Conservation (phyloP, 2,113 vertebrate genomes). For the Mandrillus leucophaeus region DNA sequence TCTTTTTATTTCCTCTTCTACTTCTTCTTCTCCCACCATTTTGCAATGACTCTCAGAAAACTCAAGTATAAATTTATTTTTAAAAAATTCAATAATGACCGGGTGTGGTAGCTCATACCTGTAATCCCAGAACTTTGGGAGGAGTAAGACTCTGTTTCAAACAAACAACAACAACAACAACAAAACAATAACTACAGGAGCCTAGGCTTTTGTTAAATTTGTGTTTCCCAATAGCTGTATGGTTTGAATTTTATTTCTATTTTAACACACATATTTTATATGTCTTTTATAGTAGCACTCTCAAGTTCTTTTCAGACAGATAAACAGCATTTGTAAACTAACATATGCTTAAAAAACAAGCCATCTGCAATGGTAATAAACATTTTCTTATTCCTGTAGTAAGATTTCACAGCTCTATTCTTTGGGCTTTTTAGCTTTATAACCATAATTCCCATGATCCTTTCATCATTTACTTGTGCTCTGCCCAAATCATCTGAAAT, state of each 20-base stretch:
- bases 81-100: neutral
- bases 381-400: neutral
- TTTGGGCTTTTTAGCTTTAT: neutral
- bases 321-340: neutral
- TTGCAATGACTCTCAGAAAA: neutral
- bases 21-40: neutral
- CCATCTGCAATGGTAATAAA: neutral
- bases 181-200: neutral
- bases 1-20: neutral
- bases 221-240: neutral
- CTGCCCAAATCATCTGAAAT: neutral
- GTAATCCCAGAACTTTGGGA: too few relatives aligned
- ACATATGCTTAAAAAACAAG: slow-evolving; percentile 16
- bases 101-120: too few relatives aligned
- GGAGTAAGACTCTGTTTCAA: too few relatives aligned
- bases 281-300: neutral
- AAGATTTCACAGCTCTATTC: neutral
- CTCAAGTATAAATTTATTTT: neutral
- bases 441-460: neutral
- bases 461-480: neutral
- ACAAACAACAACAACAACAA: neutral
- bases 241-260: neutral
- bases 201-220: neutral
- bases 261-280: neutral
- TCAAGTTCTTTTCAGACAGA: neutral